Evolutionary conservation across 1,140 invertebrate species (phyloP), one percentile per base, ranked within the genome.

Genomic region (Ips nitidus): DNA sequence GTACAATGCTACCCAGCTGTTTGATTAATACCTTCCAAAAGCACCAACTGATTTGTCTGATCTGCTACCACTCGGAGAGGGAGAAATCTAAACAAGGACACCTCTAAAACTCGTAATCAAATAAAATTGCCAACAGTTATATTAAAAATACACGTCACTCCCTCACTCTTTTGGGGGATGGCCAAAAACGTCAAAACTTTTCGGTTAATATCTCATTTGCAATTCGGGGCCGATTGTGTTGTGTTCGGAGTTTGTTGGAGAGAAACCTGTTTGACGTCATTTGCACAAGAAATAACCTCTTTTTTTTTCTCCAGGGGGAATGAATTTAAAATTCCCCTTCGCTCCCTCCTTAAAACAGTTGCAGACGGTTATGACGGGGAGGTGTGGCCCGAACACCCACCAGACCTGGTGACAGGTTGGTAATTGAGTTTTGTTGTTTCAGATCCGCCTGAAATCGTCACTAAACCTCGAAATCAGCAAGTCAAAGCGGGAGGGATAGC

Each of bases 381-480:
- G 22, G 22, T 22, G 22, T 22, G 22, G 22, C 22, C 22, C 22
- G 22, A 22, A 22, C 22, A 22, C 22, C 22, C 22, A 22, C 22
- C 22, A 22, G 22, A 22, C 22, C 22, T 22, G 22, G 22, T 22
- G 22, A 22, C 22, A 22, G 22, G 22, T 22, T 22, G 22, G 22
- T 22, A 22, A 22, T 22, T 64, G 4, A 6, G 41, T 52, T 41
- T 77, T 81, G 76, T 83, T 81, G 83, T 80, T 80, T 72, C 88
- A 97, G 94, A 94, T 89, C 94, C 94, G 57, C 94, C 94, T 70
- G 90, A 94, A 84, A 94, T 97, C 78, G 89, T 92, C 74, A 90
- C 90, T 76, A 88, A 88, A 76, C 94, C 94, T 5, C 86, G 89
- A 69, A 93, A 94, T 79, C 92, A 94, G 77, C 90, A 90, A 75